Conservation (phyloP, 2,113 vertebrate genomes). For the Carollia perspicillata region DNA sequence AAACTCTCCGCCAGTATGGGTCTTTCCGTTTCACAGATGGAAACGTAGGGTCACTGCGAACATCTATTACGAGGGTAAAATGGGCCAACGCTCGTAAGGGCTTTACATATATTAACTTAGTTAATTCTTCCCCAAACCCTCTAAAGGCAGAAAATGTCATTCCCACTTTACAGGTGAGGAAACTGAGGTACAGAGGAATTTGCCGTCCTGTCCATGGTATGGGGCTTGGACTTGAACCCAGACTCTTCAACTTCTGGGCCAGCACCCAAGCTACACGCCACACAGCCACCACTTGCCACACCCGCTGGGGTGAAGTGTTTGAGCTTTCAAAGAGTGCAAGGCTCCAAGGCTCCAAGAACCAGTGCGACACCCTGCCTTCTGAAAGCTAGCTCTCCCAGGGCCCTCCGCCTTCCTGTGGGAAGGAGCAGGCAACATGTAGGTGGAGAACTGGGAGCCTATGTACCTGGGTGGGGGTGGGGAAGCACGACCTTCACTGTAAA, state of each 20-base stretch:
- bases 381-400: not conserved
- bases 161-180: not conserved
- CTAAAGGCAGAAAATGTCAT: not conserved
- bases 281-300: not conserved
- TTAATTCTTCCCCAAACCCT: not conserved
- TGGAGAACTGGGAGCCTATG: not conserved
- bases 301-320: not conserved
- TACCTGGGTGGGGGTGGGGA: not conserved
- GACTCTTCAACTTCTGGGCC: not conserved
- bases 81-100: not conserved
- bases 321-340: not conserved
- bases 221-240: not conserved
- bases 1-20: not conserved
- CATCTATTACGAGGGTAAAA: not conserved
- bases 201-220: not conserved
- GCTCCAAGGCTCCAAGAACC: not conserved
- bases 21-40: not conserved
- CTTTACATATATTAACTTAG: not conserved
- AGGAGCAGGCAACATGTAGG: accelerated
- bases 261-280: not conserved
- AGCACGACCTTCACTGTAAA: not conserved
- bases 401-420: not conserved
- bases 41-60: not conserved
- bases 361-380: not conserved
- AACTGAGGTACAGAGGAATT: not conserved